These are phyloP conservation scores for Homarus americanus DNA, from an alignment of 1,140 invertebrate species.

Conservation along the genomic window DNA sequence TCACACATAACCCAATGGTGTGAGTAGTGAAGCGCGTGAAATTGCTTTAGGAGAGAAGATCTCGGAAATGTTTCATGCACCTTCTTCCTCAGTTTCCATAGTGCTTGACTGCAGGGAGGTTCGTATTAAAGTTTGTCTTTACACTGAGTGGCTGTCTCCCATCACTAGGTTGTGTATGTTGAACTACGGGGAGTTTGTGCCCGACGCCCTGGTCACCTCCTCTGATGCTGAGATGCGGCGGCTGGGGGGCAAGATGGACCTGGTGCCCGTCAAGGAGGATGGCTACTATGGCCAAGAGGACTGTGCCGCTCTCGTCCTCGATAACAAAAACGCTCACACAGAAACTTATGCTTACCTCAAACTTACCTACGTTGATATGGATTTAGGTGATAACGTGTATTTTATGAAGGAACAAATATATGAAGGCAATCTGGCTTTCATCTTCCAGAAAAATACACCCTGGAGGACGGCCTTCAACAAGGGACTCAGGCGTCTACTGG, in stretches of 20 bases:
- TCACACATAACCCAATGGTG: too few relatives aligned
- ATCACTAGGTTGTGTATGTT: conserved; percentile 54
- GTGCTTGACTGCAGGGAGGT: too few relatives aligned
- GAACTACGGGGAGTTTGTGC: conserved; percentile 56
- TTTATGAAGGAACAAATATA: conserved; percentile 21
- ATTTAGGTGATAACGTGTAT: not conserved
- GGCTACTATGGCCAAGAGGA: conserved; percentile 33
- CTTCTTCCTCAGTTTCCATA: too few relatives aligned
- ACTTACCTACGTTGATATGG: conserved; percentile 38
- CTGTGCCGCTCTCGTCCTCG: conserved; percentile 18
- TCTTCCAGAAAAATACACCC: conserved; percentile 48
- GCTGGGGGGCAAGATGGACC: conserved; percentile 5
- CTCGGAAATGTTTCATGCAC: too few relatives aligned
- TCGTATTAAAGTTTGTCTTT: too few relatives aligned
- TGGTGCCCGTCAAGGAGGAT: not conserved
- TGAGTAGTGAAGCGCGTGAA: too few relatives aligned
- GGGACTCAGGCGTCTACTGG: not conserved
- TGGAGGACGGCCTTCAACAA: not conserved
- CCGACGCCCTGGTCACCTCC: conserved; percentile 30
- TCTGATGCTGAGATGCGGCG: not conserved
- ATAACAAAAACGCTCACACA: not conserved
- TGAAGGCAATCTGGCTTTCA: conserved; percentile 48
- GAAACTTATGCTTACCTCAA: conserved; percentile 40
- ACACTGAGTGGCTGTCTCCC: too few relatives aligned
- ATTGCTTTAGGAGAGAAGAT: too few relatives aligned